Evolutionary conservation across 2,888 invertebrate species (phyloP), one percentile per base, ranked within the genome.

Genomic region (Tholera decimalis): DNA sequence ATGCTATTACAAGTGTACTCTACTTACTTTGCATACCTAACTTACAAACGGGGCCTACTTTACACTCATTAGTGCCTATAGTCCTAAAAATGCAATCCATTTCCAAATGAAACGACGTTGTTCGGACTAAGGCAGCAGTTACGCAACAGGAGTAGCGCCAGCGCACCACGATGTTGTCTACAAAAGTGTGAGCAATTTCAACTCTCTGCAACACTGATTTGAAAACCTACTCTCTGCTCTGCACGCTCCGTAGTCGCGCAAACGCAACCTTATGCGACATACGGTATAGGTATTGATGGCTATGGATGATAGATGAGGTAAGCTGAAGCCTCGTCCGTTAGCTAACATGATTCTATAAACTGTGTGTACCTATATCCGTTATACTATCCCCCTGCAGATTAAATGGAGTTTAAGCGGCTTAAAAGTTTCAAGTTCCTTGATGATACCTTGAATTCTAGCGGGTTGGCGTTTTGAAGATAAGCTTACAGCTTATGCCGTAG

Each of bases 271-370:
- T 72, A 71, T 56, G 54, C 46, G 46, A 26, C 41, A 51, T 73
- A 74, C 79, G 79, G 79, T 74, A 61, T 74, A n/a, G n/a, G n/a
- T n/a, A 78, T 63, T 80, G 63, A 80, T 82, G 68, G 62, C 66
- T 77, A 62, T 59, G 73, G 59, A 66, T 80, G 82, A 73, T 55
- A 46, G 73, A 80, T 80, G 82, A 71, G 61, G 80, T 73, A 70
- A 68, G 50, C 60, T 82, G 56, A 59, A 77, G 59, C 58, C 71
- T 58, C 43, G 57, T 61, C 82, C 69, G 82, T 80, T 82, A 82
- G 56, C 39, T 67, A 79, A 79, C 80, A 67, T 65, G 76, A 65
- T 67, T 79, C 44, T 71, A 79, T 75, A 66, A 77, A 58, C 55
- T 71, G 75, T 74, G 28, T 74, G 46, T 56, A n/a, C n/a, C n/a